Conservation (phyloP, 2,797 vertebrate species). For the Esox lucius region DNA sequence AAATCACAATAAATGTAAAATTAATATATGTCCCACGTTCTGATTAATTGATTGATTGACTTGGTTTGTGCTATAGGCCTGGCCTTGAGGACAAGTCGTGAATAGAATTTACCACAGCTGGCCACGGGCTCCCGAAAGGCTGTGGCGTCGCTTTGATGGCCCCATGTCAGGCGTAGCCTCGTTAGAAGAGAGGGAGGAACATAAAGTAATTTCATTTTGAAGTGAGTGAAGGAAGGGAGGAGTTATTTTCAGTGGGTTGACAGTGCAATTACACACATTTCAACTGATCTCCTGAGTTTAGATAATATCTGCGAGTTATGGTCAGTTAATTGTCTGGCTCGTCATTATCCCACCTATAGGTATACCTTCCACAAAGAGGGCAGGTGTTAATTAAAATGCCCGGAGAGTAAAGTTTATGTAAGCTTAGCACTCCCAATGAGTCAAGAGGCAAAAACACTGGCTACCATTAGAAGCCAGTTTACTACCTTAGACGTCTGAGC, state of each 20-base stretch:
- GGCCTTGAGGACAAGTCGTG: too few species aligned
- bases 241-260: conserved; percentile 75
- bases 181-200: conserved; percentile 66
- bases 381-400: conserved; percentile 65
- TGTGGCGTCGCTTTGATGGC: conserved; percentile 83
- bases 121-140: conserved; percentile 61
- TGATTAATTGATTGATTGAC: background rate
- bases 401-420: conserved; percentile 50
- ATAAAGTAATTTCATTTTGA: conserved; percentile 89
- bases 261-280: conserved; percentile 84
- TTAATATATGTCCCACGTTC: background rate
- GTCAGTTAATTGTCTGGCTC: conserved; percentile 66
- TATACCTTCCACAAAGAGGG: conserved; percentile 50
- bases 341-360: conserved; percentile 65
- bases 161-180: conserved; percentile 77
- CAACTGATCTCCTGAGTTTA: conserved; percentile 63
- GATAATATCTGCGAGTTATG: conserved; percentile 77
- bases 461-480: conserved; percentile 20
- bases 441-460: conserved; percentile 27
- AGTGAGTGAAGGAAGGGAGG: conserved; percentile 79
- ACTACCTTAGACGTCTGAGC: conserved; percentile 18
- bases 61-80: too few species aligned
- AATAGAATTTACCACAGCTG: conserved; percentile 9
- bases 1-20: too few species aligned
- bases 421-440: conserved; percentile 38